These are phyloP conservation scores for Ecliptopera silaceata DNA, from an alignment of 2,888 invertebrate genomes.

Conservation along the genomic window DNA sequence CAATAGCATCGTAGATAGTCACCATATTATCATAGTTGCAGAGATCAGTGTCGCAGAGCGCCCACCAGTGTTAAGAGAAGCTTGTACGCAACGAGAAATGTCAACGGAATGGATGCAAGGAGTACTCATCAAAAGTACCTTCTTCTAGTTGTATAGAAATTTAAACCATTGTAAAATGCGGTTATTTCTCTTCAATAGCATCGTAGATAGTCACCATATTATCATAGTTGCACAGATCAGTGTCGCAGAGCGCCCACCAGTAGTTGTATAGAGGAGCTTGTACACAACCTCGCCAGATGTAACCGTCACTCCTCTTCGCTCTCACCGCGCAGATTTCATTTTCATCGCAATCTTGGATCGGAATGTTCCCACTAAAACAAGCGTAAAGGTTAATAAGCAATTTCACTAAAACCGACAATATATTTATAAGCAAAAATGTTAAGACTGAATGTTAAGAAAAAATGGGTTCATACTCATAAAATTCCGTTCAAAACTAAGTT, in stretches of 20 bases:
- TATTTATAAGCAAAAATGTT: too few relatives aligned
- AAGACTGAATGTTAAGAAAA: too few relatives aligned
- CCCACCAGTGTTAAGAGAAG: slow-evolving; percentile 65
- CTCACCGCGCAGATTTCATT: slow-evolving; percentile 66
- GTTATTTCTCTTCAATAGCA: slow-evolving; percentile 20
- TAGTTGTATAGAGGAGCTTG: slow-evolving; percentile 63
- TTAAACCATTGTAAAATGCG: too few relatives aligned
- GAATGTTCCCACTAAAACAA: slow-evolving; percentile 52
- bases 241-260: slow-evolving; percentile 61
- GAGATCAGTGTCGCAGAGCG: slow-evolving; percentile 57
- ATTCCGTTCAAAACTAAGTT: too few relatives aligned
- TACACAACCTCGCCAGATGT: slow-evolving; percentile 69
- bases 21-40: slow-evolving; percentile 59
- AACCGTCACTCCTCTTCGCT: slow-evolving; percentile 56
- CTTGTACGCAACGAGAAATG: slow-evolving; percentile 54
- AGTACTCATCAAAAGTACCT: too few relatives aligned
- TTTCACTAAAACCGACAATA: too few relatives aligned
- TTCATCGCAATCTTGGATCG: slow-evolving; percentile 52
- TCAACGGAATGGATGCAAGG: too few relatives aligned
- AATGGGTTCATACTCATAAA: too few relatives aligned
- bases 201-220: slow-evolving; percentile 52
- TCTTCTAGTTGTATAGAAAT: too few relatives aligned
- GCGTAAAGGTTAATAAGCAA: too few relatives aligned
- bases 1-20: slow-evolving; percentile 51
- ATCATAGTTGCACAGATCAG: slow-evolving; percentile 64